These are phyloP conservation scores for Stenurella melanura DNA, from an alignment of 2,888 invertebrate species.

Conservation along the genomic window DNA sequence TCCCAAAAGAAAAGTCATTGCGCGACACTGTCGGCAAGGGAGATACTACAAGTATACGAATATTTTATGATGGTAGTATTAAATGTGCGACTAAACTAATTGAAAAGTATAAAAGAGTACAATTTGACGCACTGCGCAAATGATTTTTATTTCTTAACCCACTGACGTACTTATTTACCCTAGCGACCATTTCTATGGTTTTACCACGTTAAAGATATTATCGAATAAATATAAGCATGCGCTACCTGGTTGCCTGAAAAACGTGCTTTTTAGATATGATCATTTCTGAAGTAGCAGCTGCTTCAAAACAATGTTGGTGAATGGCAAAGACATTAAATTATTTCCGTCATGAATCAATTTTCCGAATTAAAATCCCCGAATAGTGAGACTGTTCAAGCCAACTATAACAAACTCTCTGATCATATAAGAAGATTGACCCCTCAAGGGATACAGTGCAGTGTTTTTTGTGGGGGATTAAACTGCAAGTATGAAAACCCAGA, in stretches of 20 bases:
- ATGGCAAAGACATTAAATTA: conserved; percentile 26
- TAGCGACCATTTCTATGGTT: conserved; percentile 59
- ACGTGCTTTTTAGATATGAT: conserved; percentile 49
- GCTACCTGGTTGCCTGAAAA: conserved; percentile 58
- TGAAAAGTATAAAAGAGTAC: conserved; percentile 25
- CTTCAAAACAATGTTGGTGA: conserved; percentile 30
- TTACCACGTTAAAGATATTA: conserved; percentile 63
- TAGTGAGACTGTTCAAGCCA: conserved; percentile 69
- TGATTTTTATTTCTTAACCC: conserved; percentile 43
- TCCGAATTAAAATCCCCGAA: conserved; percentile 61
- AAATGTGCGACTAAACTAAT: conserved; percentile 2
- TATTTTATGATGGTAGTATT: conserved; percentile 5
- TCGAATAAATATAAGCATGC: conserved; percentile 69
- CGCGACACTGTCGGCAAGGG: not conserved
- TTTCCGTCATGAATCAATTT: conserved; percentile 59
- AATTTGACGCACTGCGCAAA: conserved; percentile 57
- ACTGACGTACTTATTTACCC: conserved; percentile 60
- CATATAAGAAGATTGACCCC: conserved; percentile 80
- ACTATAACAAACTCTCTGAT: conserved; percentile 76
- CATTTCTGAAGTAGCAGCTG: conserved; percentile 33
- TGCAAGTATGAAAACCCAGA: conserved; percentile 87
- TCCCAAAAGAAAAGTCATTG: not conserved
- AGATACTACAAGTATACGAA: not conserved
- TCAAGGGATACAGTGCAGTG: conserved; percentile 83
- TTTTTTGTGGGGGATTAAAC: conserved; percentile 88